Conservation (phyloP, 2,888 invertebrate species). For the Napeogenes inachia region DNA sequence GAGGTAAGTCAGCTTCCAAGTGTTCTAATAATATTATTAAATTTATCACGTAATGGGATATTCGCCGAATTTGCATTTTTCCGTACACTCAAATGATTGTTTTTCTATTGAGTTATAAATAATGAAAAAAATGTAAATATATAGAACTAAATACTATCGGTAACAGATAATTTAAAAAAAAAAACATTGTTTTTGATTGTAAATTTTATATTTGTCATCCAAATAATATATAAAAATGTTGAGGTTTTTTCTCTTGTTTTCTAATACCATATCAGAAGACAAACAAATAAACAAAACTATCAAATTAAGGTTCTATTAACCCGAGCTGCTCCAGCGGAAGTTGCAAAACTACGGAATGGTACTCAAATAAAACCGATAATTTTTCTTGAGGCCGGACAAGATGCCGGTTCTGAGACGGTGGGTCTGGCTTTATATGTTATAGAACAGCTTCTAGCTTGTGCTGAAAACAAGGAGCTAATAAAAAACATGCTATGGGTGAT, state of each 20-base stretch:
- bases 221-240: no score
- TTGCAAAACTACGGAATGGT: not conserved
- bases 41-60: not conserved
- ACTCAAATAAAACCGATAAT: constrained; percentile 42
- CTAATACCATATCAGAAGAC: no score
- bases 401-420: constrained; percentile 49
- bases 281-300: not conserved
- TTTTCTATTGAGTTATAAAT: no score
- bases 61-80: not conserved
- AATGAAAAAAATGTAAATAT: no score
- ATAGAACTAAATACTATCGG: no score
- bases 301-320: constrained; percentile 34
- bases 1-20: constrained; percentile 43
- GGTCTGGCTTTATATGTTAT: constrained; percentile 52
- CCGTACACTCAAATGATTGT: not conserved
- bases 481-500: constrained; percentile 55
- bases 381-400: constrained; percentile 63
- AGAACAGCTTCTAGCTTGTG: constrained; percentile 58
- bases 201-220: no score
- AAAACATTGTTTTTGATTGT: no score
- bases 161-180: no score
- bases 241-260: no score
- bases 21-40: not conserved
- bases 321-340: constrained; percentile 10
- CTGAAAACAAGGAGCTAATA: constrained; percentile 51